Evolutionary conservation across 2,113 vertebrate genomes (phyloP), one percentile per base, ranked within the genome.

Genomic region (Oncorhynchus keta): DNA sequence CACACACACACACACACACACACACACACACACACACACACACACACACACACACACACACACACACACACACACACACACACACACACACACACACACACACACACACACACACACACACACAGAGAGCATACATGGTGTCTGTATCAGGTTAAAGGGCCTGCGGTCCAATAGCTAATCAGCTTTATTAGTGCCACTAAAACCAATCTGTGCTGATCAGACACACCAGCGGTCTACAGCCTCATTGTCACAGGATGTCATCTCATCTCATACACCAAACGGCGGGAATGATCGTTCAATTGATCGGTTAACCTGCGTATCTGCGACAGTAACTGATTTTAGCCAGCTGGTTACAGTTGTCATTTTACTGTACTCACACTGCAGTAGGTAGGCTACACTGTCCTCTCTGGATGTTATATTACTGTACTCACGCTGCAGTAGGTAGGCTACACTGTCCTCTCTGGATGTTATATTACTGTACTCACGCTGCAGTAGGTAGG

Each of bases 141-240:
- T 92, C 90, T 92, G 88, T 88, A 88, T 90, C 91, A 91, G 92
- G 93, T 92, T 92, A 93, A 90, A 81, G 86, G 92, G 91, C 90
- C 88, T 89, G 88, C 83, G 90, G 90, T 87, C 89, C 89, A 85
- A 86, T 85, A 88, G 93, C 91, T 96, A 96, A 97, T 97, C 95
- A 96, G 95, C 94, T 96, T 96, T 95, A 91, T 94, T 90, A 93
- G 91, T 90, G 90, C 93, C 91, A 93, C 94, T 96, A 95, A 96
- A 95, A 93, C 95, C 94, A 95, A 91, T 95, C 93, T 92, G 94
- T 89, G 91, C 93, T 95, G 93, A 94, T 96, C 95, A 96, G 95
- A 95, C 95, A 83, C 83, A 88, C 95, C 95, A 97, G 95, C 95
- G 96, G 95, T 95, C 95, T 59, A 71, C 83, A 71, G 77, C 70